Evolutionary conservation across 1,140 invertebrate species (phyloP), one percentile per base, ranked within the genome.

Genomic region (Microvelia longipes): DNA sequence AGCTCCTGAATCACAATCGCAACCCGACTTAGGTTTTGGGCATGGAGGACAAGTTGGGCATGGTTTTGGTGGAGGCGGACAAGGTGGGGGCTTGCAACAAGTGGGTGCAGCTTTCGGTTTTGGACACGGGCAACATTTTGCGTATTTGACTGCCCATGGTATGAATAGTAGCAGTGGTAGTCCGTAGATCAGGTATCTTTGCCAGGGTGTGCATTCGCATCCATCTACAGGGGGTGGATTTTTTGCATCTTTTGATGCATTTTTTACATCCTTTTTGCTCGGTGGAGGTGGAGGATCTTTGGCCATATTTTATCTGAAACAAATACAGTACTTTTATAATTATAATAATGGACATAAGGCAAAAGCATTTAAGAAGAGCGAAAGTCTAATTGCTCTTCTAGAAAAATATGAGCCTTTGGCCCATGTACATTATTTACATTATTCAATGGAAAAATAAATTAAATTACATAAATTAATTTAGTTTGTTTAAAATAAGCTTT

Each of bases 121-220:
- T 11, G 35, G 35, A n/a, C 28, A 68, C 2, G 29, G 1, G 25
- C 28, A 29, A 28, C 68, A 69, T 13, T 2, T 62, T 14, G 60
- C 0, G n/a, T 29, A 61, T 26, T 27, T 69, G 14, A 69, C 19
- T 1, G 30, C 1, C 14, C 5, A 63, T 14, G 68, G 68, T 25
- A 69, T 2, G 19, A 50, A 24, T 1, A 69, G 2, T 1, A 69
- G 24, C 15, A 69, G 13, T 11, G 68, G 68, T 24, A 69, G 11
- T 1, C 30, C 19, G 26, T 69, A 69, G 2, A 69, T 1, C 1
- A 69, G 26, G 26, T 29, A 69, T 26, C 30, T 69, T 28, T 69
- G 68, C 68, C 68, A 69, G 5, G 63, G 63, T 5, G 26, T 27
- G 24, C n/a, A n/a, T 5, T 65, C 63, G 24, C 26, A 13, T 13